Evolutionary conservation across 2,113 vertebrate species (phyloP).

Genomic region (Struthio camelus): DNA sequence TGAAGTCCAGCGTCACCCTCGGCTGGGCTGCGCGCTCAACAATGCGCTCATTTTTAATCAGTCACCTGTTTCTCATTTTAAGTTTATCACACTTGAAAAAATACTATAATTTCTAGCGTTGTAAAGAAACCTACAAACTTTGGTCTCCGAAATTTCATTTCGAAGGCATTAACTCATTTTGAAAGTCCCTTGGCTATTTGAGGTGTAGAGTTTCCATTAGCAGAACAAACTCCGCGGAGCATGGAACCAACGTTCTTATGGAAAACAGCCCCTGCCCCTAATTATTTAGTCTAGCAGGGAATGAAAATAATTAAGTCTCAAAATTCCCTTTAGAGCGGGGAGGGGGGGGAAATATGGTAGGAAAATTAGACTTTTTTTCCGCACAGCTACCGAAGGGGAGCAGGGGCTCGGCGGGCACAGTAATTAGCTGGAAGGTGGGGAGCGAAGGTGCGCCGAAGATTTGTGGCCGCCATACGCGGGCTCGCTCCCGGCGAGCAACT

Average conservation of each 20-base stretch:
- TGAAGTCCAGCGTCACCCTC: constrained; percentile 38
- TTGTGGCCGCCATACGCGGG: not conserved
- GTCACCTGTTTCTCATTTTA: constrained; percentile 74
- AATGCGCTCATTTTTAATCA: constrained; percentile 65
- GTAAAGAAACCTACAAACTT: constrained; percentile 54
- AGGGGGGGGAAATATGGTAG: not conserved
- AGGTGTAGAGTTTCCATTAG: constrained; percentile 68
- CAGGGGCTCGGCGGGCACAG: not conserved
- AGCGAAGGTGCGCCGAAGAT: not conserved
- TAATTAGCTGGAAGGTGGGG: not conserved
- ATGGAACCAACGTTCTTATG: constrained; percentile 53
- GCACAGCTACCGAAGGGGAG: constrained; percentile 16
- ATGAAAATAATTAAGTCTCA: constrained; percentile 72
- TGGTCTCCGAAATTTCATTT: constrained; percentile 69
- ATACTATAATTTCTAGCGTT: constrained; percentile 59
- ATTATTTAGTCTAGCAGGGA: constrained; percentile 74
- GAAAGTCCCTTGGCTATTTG: constrained; percentile 54
- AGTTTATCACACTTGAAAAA: constrained; percentile 67
- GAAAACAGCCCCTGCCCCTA: constrained; percentile 68
- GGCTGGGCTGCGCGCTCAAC: constrained; percentile 24
- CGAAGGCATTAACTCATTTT: constrained; percentile 68
- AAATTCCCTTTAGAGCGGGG: constrained; percentile 36
- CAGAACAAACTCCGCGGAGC: constrained; percentile 40
- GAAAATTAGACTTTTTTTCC: constrained; percentile 20
- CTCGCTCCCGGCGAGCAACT: not conserved